Percentiles rank a stretch among this genome's conserved stretches.
Conservation (phyloP, 2,888 invertebrate species). For the Didymodactylos carnosus region DNA sequence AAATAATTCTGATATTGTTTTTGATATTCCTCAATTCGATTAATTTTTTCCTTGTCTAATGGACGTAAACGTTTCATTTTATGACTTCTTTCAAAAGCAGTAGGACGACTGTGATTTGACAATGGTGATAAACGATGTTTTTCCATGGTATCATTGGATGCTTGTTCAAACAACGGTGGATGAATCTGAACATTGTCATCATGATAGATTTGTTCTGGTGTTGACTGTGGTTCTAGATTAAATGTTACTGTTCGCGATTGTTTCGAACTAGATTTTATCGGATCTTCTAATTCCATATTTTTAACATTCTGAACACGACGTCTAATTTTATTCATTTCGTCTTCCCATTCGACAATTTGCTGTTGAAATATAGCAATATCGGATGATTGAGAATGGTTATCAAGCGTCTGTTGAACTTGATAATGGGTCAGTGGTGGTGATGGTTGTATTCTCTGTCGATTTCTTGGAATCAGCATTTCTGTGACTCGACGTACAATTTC, state of each 20-base stretch:
- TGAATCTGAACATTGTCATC: neutral
- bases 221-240: neutral
- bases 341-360: neutral
- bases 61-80: neutral
- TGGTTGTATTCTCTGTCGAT: neutral
- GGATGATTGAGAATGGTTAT: neutral
- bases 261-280: no score
- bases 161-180: neutral
- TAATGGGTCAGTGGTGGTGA: neutral
- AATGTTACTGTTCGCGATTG: neutral
- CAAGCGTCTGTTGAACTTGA: neutral
- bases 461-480: neutral
- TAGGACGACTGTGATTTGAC: neutral
- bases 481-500: neutral
- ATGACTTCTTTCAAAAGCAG: neutral
- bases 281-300: neutral
- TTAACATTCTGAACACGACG: neutral
- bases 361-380: neutral
- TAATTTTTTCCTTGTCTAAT: neutral
- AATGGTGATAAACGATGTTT: no score
- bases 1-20: neutral
- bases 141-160: neutral
- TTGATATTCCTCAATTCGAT: neutral
- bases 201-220: no score
- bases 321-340: neutral